phyloP scores from a whole-genome alignment of 2,888 invertebrate genomes.

The Polyommatus iphigenia region DNA sequence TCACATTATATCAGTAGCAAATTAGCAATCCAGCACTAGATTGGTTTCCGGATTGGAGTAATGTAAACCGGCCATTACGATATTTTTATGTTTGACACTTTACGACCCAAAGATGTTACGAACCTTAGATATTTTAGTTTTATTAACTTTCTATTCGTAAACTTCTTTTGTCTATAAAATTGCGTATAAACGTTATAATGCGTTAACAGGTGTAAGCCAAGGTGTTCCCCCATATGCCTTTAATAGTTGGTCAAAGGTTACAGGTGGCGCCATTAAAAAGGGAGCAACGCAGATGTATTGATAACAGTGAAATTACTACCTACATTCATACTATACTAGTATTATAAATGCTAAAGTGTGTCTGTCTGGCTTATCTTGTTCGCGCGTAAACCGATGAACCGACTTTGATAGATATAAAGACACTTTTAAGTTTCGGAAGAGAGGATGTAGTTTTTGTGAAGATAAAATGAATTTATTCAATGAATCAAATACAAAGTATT shows the following conservation, averaged over 20 bases:
- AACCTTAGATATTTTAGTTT: neutral
- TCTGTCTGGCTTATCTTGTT: neutral
- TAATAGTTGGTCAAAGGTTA: constrained; percentile 26
- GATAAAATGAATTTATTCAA: too few species aligned
- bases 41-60: too few species aligned
- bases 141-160: constrained; percentile 11
- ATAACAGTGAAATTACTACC: constrained; percentile 1
- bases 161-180: neutral
- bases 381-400: too few species aligned
- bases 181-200: constrained; percentile 35
- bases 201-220: constrained; percentile 39
- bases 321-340: neutral
- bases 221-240: constrained; percentile 29
- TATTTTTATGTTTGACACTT: neutral
- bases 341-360: neutral
- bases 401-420: too few species aligned
- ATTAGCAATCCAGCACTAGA: too few species aligned
- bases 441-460: too few species aligned
- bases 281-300: constrained; percentile 8
- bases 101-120: neutral
- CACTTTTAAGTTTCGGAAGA: too few species aligned
- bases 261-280: constrained; percentile 24
- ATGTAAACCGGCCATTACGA: too few species aligned
- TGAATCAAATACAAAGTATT: too few species aligned
- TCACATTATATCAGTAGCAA: too few species aligned